Conservation (phyloP, 2,113 vertebrate genomes). For the Chlorodrepanis virens region DNA sequence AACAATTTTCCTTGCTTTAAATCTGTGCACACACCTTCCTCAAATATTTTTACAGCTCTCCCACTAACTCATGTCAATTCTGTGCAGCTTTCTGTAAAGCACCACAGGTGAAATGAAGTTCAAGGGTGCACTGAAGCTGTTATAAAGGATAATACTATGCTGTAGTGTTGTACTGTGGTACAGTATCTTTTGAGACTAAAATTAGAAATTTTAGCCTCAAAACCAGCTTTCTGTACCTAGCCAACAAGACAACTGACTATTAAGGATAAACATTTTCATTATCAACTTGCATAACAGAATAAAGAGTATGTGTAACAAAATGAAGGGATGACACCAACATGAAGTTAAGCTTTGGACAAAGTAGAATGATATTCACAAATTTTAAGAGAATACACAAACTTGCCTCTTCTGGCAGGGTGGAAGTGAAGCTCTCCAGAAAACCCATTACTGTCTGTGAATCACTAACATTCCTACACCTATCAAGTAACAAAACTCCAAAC, state of each 20-base stretch:
- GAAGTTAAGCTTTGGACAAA: not conserved
- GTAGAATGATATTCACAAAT: not conserved
- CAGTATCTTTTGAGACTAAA: not conserved
- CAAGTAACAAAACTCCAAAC: not conserved
- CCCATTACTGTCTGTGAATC: not conserved
- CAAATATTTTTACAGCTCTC: constrained; percentile 20
- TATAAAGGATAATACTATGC: not conserved
- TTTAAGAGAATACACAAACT: not conserved
- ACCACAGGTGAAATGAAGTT: not conserved
- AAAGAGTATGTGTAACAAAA: not conserved
- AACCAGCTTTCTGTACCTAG: not conserved
- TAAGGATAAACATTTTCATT: not conserved
- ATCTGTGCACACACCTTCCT: constrained; percentile 6
- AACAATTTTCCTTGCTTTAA: not conserved
- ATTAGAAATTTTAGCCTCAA: not conserved
- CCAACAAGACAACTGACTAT: not conserved
- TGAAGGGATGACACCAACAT: not conserved
- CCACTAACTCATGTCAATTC: not conserved
- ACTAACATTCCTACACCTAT: not conserved
- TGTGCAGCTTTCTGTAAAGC: not conserved
- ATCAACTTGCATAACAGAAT: not conserved
- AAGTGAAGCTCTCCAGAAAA: not conserved
- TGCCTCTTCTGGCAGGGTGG: not conserved
- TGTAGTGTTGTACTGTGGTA: not conserved
- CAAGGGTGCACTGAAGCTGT: not conserved